Base-by-base conservation (phyloP, 2,888 invertebrate species). In the Stomorhina lunata region DNA sequence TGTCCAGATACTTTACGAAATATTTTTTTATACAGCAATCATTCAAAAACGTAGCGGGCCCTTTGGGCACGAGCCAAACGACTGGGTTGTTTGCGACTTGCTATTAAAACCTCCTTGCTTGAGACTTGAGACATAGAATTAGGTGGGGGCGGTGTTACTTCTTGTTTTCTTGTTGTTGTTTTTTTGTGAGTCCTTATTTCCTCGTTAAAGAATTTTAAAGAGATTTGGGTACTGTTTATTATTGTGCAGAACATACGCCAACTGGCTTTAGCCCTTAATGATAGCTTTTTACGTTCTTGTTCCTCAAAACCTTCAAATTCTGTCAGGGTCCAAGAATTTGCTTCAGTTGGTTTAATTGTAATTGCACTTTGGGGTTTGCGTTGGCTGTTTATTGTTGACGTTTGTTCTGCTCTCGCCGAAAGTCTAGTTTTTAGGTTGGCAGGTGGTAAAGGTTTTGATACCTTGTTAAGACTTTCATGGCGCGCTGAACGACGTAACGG, bases 11-110 rank as follows among this genome's bases (percentile, higher is more conserved):
- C 12, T 65, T 68, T 69, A 65, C 25, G 32, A 72, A 43, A 66
- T 59, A 66, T 40, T 29, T 65, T 20, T 55, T 40, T 66, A 79
- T 65, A 69, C 65, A 53, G 61, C 79, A 85, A 90, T 90, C 90
- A 90, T 88, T 90, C 87, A 20, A 87, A 90, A 17, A 89, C 88
- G 71, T 87, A 87, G 12, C 86, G 86, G 32, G 88, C 87, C 0
- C 89, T 85, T 78, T 88, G 83, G 2, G 89, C 87, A 53, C 90
- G 87, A 59, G 85, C 83, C 48, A 87, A 85, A 43, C 89, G 86
- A 40, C 84, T 86, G 0, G 90, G 88, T 68, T 88, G 87, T 7
- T 85, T 84, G 3, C 88, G 88, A 22, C 85, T 0, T 86, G 86
- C 27, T 40, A 61, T 0, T 27, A 29, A 32, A 29, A 25, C 32